Evolutionary conservation across 2,888 invertebrate species (phyloP), one percentile per base, ranked within the genome.

Genomic region (Phyllotreta striolata): DNA sequence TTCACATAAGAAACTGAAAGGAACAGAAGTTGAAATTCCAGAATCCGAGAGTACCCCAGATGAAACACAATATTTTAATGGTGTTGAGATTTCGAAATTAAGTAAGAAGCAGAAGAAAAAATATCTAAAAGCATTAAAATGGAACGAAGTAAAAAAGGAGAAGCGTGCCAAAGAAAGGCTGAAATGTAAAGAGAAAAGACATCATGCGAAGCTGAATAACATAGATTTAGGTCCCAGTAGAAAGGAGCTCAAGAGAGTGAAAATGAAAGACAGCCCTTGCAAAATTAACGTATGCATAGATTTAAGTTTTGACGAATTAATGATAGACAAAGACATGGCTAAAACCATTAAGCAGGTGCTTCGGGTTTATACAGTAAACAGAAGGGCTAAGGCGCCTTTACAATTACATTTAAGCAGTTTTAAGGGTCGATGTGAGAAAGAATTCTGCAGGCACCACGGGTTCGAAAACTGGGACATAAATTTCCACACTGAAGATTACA

Each of bases 391-490:
- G 10, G 86, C 89, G 63, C 97, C 97, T 0, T 81, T 95, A 74
- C 91, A 93, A 77, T 87, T 96, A 70, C 89, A 94, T 77, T 85
- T 96, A 41, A 91, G 92, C 1, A 93, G 91, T 80, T 90, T 96
- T 60, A 82, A 84, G 68, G 93, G 93, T 1, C 87, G 87, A 75
- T 88, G 90, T 3, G 89, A 90, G 78, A 83, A 84, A 67, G 89
- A 90, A 72, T 89, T 96, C 83, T 86, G 89, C 43, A 88, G 90
- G 73, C 91, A 95, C 74, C 90, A 92, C 78, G 96, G 96, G 38
- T 96, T 91, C 83, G 87, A 90, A 81, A 89, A 94, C 79, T 98
- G 98, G 97, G 93, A 97, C 85, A 92, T 93, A 44, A 83, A 89
- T 73, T 92, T 92, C 78, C 86, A 89, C 78, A 83, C 86, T 51